Conservation (phyloP, 2,113 vertebrate genomes). For the Cygnus atratus region DNA sequence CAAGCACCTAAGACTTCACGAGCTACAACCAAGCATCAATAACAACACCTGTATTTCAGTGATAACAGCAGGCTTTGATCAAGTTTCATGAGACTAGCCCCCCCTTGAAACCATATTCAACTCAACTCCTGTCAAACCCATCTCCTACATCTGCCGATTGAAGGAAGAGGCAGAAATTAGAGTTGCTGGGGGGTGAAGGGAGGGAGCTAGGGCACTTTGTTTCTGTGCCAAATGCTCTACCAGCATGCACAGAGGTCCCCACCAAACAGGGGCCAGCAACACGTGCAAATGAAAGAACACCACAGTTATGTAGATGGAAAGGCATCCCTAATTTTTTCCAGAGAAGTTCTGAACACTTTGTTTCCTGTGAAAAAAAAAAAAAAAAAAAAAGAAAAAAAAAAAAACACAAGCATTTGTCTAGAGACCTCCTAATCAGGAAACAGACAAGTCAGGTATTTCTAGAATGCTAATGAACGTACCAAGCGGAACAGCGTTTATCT, state of each 20-base stretch:
- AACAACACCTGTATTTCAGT: neutral
- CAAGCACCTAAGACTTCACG: neutral
- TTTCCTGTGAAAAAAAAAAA: slow-evolving; percentile 41
- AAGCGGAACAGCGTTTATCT: slow-evolving; percentile 40
- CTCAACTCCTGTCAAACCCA: neutral
- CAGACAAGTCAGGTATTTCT: slow-evolving; percentile 44
- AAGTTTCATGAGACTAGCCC: neutral
- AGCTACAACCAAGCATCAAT: slow-evolving; percentile 28
- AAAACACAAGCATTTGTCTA: neutral
- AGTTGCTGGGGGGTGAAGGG: neutral
- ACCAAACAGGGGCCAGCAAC: neutral
- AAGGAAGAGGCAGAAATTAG: neutral
- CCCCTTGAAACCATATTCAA: neutral
- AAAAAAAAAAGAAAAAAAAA: slow-evolving; percentile 43
- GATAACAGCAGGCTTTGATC: slow-evolving; percentile 5
- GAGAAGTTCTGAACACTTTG: slow-evolving; percentile 27
- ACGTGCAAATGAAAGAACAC: neutral
- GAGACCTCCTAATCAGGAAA: slow-evolving; percentile 43
- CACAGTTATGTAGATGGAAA: neutral
- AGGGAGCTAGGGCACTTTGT: neutral
- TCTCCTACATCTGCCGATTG: neutral
- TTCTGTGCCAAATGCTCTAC: neutral
- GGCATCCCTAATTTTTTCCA: slow-evolving; percentile 12
- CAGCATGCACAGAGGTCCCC: neutral
- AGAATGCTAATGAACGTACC: slow-evolving; percentile 52